phyloP scores from a whole-genome alignment of 1,140 invertebrate species.

The Heliconius himera region DNA sequence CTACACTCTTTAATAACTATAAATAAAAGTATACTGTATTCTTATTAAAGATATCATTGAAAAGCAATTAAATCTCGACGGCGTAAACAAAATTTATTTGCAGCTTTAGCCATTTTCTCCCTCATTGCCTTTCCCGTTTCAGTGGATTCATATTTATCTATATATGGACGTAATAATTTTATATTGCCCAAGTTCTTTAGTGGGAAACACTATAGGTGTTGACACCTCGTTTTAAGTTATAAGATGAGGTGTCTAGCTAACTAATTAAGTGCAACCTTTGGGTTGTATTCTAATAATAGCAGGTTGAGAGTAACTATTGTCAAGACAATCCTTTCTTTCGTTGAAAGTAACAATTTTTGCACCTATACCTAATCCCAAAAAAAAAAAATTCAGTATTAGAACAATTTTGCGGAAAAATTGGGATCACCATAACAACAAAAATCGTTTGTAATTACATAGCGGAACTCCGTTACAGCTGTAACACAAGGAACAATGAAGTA shows the following conservation, averaged over 20 bases:
- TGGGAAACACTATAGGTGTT: neutral
- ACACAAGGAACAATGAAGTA: constrained; percentile 39
- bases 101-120: constrained; percentile 14
- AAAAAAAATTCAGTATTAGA: no score
- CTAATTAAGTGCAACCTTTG: no score
- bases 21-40: constrained; percentile 58
- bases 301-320: no score
- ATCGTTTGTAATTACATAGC: neutral
- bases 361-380: no score
- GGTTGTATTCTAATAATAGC: no score
- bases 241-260: no score
- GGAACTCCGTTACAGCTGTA: constrained; percentile 27
- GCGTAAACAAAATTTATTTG: constrained; percentile 46
- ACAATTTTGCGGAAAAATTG: neutral
- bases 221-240: no score
- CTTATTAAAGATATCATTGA: constrained; percentile 67
- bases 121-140: constrained; percentile 16
- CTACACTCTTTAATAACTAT: constrained; percentile 55
- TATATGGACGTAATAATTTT: neutral
- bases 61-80: constrained; percentile 65
- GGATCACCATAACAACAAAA: neutral
- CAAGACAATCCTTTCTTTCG: no score
- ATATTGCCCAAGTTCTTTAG: neutral
- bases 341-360: no score
- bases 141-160: constrained; percentile 12